Evolutionary conservation across 2,888 invertebrate species (phyloP).

Genomic region (Lucinisca nassula): DNA sequence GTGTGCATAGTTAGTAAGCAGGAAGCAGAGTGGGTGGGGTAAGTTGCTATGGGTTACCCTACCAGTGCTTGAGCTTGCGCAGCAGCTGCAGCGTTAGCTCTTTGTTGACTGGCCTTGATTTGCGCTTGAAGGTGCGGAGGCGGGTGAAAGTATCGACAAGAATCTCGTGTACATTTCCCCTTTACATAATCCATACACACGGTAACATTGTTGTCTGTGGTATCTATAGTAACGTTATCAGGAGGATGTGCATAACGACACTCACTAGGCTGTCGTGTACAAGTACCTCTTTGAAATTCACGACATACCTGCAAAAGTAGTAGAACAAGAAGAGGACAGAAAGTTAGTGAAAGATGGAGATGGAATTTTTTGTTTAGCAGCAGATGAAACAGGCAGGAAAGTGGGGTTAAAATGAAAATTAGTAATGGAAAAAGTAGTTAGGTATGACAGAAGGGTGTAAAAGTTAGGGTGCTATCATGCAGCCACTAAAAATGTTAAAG

Average conservation of each 20-base stretch:
- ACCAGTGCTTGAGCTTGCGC: conserved; percentile 87
- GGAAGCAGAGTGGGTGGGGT: conserved; percentile 23
- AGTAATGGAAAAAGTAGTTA: neutral
- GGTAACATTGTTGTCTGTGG: conserved; percentile 99
- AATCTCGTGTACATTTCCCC: conserved; percentile 97
- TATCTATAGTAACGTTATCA: conserved; percentile 96
- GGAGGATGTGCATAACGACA: conserved; percentile 99
- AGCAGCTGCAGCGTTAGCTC: conserved; percentile 87
- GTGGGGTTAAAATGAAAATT: neutral
- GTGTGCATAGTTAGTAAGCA: neutral
- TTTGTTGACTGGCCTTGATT: conserved; percentile 91
- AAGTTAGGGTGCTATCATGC: neutral
- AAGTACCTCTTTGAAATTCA: conserved; percentile 99
- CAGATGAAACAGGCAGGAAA: neutral
- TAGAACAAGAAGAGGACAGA: conserved; percentile 41
- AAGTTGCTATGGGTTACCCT: conserved; percentile 76
- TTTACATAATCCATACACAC: conserved; percentile 99
- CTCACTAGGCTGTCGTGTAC: conserved; percentile 98
- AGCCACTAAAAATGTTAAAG: too few relatives aligned
- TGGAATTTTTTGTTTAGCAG: neutral
- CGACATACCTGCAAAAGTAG: conserved; percentile 91
- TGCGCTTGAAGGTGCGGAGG: conserved; percentile 97
- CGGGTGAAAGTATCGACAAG: conserved; percentile 99
- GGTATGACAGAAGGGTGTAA: neutral
- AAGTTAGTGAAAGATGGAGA: neutral